These are phyloP conservation scores for Temnopleurus reevesii DNA, from an alignment of 53 echinoderm and acorn worm genomes.

Conservation along the genomic window DNA sequence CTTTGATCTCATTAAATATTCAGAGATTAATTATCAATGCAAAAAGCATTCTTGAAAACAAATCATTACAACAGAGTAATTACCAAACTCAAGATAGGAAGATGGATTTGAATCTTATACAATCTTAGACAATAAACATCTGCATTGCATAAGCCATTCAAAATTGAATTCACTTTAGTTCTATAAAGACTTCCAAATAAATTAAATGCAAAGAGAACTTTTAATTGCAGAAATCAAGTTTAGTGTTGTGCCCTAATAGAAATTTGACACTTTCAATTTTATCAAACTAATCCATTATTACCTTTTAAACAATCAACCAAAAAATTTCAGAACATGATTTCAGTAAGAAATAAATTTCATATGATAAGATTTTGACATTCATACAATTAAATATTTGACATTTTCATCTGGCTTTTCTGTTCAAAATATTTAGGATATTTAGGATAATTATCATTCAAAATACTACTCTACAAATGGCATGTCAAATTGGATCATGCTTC, in stretches of 20 bases:
- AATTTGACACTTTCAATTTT: too few relatives aligned
- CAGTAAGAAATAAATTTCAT: neutral
- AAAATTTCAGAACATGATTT: slow-evolving; percentile 24
- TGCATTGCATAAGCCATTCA: too few relatives aligned
- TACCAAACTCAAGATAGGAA: too few relatives aligned
- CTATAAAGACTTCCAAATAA: neutral
- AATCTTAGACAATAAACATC: too few relatives aligned
- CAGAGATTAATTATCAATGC: too few relatives aligned
- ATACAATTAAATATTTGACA: neutral
- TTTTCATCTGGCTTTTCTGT: neutral
- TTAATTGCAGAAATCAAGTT: too few relatives aligned
- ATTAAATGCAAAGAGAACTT: neutral
- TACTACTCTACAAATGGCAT: neutral
- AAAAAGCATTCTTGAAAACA: too few relatives aligned
- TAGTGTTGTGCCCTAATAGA: too few relatives aligned
- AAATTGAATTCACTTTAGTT: neutral
- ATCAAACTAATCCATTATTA: neutral
- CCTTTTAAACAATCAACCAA: neutral
- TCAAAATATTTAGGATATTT: neutral
- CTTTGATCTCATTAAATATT: too few relatives aligned
- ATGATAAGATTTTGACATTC: neutral
- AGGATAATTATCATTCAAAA: neutral
- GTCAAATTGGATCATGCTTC: neutral
- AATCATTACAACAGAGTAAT: too few relatives aligned
- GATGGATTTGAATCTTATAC: too few relatives aligned